Percentiles rank a stretch among this genome's conserved stretches.
These are phyloP conservation scores for Pyxicephalus adspersus DNA, from an alignment of 2,113 vertebrate species.

Conservation along the genomic window DNA sequence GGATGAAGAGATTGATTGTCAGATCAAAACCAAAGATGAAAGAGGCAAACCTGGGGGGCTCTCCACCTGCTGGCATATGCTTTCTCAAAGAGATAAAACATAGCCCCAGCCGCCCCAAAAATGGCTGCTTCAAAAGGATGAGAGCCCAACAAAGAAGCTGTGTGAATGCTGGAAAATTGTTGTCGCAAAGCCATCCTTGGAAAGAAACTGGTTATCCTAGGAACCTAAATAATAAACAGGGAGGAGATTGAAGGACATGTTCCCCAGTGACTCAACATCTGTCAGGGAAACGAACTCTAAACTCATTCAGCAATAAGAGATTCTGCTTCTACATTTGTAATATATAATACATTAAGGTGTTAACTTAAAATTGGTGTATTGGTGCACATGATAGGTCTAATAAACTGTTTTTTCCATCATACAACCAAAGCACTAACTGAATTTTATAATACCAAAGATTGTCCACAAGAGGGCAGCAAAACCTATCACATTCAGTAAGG, in stretches of 20 bases:
- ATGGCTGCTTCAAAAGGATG: constrained; percentile 83
- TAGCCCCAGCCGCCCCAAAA: constrained; percentile 81
- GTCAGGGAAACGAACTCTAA: neutral
- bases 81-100: constrained; percentile 85
- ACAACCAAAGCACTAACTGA: too few species aligned
- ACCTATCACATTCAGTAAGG: neutral
- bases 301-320: neutral
- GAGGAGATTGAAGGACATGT: constrained; percentile 70
- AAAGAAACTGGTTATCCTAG: constrained; percentile 78
- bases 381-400: too few species aligned
- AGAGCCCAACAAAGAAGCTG: constrained; percentile 81
- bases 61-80: constrained; percentile 81
- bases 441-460: neutral
- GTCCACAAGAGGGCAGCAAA: constrained; percentile 30
- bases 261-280: constrained; percentile 57
- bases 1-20: constrained; percentile 62
- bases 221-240: constrained; percentile 83
- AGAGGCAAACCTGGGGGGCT: constrained; percentile 85
- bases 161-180: constrained; percentile 80
- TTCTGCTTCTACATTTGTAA: too few species aligned
- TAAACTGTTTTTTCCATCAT: too few species aligned
- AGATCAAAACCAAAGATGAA: constrained; percentile 69
- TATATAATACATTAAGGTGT: too few species aligned
- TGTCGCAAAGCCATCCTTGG: constrained; percentile 78
- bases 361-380: too few species aligned